Evolutionary conservation across 1,140 invertebrate species (phyloP).

Genomic region (Cylas formicarius): DNA sequence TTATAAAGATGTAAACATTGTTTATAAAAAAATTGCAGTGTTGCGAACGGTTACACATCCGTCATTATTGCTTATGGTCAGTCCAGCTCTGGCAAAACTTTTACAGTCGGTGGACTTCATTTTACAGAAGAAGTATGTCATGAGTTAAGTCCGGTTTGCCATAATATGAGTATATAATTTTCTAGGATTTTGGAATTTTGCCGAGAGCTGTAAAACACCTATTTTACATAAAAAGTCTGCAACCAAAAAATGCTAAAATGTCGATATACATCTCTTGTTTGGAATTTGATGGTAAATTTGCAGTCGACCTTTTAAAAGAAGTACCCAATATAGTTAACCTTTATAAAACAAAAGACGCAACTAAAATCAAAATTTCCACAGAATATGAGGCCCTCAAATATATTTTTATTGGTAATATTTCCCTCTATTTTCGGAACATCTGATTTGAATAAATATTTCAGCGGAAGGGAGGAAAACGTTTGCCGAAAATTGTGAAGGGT

Average conservation of each 20-base stretch:
- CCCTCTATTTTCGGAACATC: neutral
- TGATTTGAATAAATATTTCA: too few relatives aligned
- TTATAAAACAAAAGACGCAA: conserved; percentile 14
- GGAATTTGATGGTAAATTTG: conserved; percentile 27
- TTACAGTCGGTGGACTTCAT: conserved; percentile 30
- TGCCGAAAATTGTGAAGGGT: conserved; percentile 13
- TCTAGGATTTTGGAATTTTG: conserved; percentile 31
- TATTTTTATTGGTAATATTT: conserved; percentile 29
- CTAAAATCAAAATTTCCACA: conserved; percentile 13
- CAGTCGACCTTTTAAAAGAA: conserved; percentile 27
- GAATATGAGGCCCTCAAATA: conserved; percentile 23
- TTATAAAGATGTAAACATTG: conserved; percentile 1
- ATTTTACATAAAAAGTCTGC: conserved; percentile 18
- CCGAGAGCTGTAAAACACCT: conserved; percentile 27
- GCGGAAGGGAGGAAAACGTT: conserved; percentile 30
- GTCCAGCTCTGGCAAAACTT: conserved; percentile 34
- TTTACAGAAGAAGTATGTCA: conserved; percentile 28
- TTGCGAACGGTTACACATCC: conserved; percentile 25
- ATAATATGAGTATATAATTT: conserved; percentile 10
- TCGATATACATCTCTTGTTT: conserved; percentile 29
- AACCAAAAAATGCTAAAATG: conserved; percentile 25
- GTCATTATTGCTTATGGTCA: conserved; percentile 29
- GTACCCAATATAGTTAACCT: conserved; percentile 15
- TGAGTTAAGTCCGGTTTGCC: neutral
- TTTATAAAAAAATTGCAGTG: conserved; percentile 17